Evolutionary conservation across 2,797 vertebrate genomes (phyloP).

Genomic region (Ctenopoma multispine): DNA sequence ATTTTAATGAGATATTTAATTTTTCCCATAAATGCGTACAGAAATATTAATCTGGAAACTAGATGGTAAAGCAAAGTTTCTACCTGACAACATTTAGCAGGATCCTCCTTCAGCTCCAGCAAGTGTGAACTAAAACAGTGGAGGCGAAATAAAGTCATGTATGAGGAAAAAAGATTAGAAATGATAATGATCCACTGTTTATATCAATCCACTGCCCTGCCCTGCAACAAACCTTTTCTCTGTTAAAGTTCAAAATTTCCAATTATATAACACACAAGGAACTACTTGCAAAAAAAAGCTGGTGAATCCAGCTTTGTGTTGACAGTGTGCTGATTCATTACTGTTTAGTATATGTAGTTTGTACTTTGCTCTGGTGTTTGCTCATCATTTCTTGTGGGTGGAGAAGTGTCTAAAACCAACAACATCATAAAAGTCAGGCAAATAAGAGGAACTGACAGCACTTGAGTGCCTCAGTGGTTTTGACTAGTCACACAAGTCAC

Average conservation of each 20-base stretch:
- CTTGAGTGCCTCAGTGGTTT: background rate
- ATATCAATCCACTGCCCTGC: no score
- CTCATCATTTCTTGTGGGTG: constrained; percentile 45
- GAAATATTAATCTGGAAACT: constrained; percentile 23
- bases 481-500: background rate
- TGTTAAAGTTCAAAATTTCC: background rate
- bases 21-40: constrained; percentile 28
- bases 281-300: background rate
- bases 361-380: constrained; percentile 50
- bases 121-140: background rate
- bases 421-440: constrained; percentile 22
- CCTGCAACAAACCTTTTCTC: background rate
- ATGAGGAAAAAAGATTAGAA: no score
- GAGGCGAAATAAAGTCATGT: background rate
- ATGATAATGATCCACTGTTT: no score
- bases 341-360: constrained; percentile 36
- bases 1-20: constrained; percentile 56
- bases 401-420: constrained; percentile 35
- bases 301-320: constrained; percentile 25
- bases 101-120: background rate
- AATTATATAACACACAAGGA: constrained; percentile 22
- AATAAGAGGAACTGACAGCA: constrained; percentile 13
- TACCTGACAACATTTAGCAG: no score
- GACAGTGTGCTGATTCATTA: constrained; percentile 52
- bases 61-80: constrained; percentile 8